Percentiles rank a stretch among this genome's conserved stretches.
Evolutionary conservation across 2,888 invertebrate species (phyloP).

Genomic region (Lordiphosa fenestrarum): DNA sequence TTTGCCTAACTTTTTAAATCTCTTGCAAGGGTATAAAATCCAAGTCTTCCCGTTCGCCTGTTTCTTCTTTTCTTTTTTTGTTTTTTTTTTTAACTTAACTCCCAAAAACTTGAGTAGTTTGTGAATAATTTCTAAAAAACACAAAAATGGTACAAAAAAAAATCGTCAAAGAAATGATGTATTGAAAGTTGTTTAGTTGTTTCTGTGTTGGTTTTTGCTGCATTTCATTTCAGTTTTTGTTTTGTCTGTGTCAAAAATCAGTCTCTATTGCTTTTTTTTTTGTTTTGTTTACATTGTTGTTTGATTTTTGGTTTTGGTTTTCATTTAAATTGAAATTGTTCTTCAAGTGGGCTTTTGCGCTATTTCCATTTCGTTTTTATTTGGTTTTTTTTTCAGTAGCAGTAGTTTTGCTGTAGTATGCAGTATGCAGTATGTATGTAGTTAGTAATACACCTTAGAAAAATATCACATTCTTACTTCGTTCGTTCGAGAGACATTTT

Average conservation of each 20-base stretch:
- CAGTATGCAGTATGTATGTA: constrained; percentile 24
- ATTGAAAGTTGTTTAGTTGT: constrained; percentile 2
- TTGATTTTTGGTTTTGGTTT: constrained; percentile 19
- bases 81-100: too few species aligned
- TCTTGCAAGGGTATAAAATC: too few species aligned
- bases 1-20: too few species aligned
- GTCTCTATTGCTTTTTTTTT: constrained; percentile 80
- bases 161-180: too few species aligned
- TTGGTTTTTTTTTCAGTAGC: constrained; percentile 14
- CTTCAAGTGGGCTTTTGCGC: constrained; percentile 23
- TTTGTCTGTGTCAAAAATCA: constrained; percentile 70
- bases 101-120: constrained; percentile 9
- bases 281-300: constrained; percentile 50
- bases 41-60: too few species aligned
- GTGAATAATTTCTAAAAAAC: neutral
- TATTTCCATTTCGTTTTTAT: constrained; percentile 29
- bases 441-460: constrained; percentile 78
- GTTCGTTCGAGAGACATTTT: constrained; percentile 80
- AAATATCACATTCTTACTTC: constrained; percentile 81
- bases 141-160: too few species aligned
- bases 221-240: constrained; percentile 30
- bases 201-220: constrained; percentile 19
- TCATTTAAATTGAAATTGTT: constrained; percentile 21
- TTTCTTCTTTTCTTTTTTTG: too few species aligned
- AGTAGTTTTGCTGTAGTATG: constrained; percentile 49